Base-by-base conservation (phyloP, 1,140 invertebrate genomes). In the Lepidurus packardi region DNA sequence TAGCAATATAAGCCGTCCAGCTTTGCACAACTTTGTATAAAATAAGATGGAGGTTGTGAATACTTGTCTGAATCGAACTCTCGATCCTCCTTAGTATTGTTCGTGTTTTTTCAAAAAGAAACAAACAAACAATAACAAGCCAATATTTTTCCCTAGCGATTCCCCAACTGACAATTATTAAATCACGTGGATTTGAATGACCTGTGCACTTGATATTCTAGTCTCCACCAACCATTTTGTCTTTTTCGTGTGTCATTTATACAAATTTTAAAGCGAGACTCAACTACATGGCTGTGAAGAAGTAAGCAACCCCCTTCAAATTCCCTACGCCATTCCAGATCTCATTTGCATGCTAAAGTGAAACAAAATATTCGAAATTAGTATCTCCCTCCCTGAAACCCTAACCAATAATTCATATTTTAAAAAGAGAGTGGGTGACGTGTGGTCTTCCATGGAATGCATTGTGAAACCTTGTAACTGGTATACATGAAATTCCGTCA, bases 401-500 rank as follows among this genome's bases (percentile, higher is more conserved):
- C 53, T 65, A 65, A 65, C 21, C 53, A 65, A 34, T 34, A 34
- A 65, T 65, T 65, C 10, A 65, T 65, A 65, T 21, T 21, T 65
- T 65, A 65, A 65, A 65, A 65, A 65, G 16, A 11, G 53, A 65
- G 21, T 65, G 53, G 53, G 53, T 65, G 53, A 21, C 53, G 53
- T 65, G 53, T 65, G 53, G 53, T 65, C 53, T 65, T 65, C 53
- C 53, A 65, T n/a, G 53, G 53, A 65, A 65, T 65, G 53, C 21
- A 65, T 13, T 65, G 53, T 65, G 21, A 65, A 65, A 65, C 53
- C 53, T 65, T 65, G 53, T 65, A 65, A 65, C 21, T 65, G 53
- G 21, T 65, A 65, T 65, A 65, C 53, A 65, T 65, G 53, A 65
- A 65, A 65, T 65, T 65, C 53, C 53, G 53, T 65, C 53, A 65